phyloP scores from a whole-genome alignment of 2,888 invertebrate genomes.

The Carterocephalus palaemon region DNA sequence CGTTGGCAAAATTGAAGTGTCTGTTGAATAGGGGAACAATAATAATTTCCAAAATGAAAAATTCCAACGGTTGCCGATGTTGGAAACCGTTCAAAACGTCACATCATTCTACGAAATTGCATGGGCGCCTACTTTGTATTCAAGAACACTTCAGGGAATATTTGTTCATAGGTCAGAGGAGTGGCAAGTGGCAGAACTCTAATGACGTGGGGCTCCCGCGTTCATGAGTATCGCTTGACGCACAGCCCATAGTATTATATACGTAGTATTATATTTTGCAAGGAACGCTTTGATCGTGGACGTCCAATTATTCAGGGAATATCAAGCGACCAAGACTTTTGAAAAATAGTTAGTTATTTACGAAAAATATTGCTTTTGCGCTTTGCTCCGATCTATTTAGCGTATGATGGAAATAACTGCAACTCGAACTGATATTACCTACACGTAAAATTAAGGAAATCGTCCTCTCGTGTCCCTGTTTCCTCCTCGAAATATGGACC shows the following conservation, averaged over 20 bases:
- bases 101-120: conserved; percentile 64
- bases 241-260: conserved; percentile 18
- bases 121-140: conserved; percentile 64
- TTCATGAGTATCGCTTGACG: conserved; percentile 24
- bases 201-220: conserved; percentile 24
- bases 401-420: too few species aligned
- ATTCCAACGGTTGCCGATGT: conserved; percentile 49
- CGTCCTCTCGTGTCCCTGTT: too few species aligned
- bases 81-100: conserved; percentile 57
- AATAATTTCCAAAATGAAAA: conserved; percentile 62
- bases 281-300: conserved; percentile 6
- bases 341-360: too few species aligned
- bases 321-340: too few species aligned
- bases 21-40: conserved; percentile 30
- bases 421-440: too few species aligned
- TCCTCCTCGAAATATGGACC: too few species aligned
- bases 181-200: conserved; percentile 19
- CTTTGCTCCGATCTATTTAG: too few species aligned
- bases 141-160: conserved; percentile 54
- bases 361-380: too few species aligned
- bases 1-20: conserved; percentile 16
- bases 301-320: too few species aligned
- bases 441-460: too few species aligned
- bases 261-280: conserved; percentile 15
- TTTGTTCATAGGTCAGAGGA: conserved; percentile 51